Evolutionary conservation across 2,888 invertebrate species (phyloP).

Genomic region (Eristalis intricaria): DNA sequence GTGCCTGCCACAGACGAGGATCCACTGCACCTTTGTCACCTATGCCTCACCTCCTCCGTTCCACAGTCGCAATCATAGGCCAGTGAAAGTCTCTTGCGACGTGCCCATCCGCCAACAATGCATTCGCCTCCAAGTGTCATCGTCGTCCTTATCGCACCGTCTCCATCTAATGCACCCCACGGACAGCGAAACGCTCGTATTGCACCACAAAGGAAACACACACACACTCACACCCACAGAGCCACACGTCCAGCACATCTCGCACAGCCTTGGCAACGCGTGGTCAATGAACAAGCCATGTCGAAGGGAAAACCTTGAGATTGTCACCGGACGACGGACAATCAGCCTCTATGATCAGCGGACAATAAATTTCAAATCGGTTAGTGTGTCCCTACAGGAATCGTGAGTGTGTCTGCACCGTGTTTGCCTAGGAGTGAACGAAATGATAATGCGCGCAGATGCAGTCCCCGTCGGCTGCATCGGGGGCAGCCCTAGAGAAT

Average conservation of each 20-base stretch:
- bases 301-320: conserved; percentile 65
- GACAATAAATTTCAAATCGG: conserved; percentile 71
- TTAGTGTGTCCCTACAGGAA: conserved; percentile 66
- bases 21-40: neutral
- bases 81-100: neutral
- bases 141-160: conserved; percentile 37
- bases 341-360: conserved; percentile 71
- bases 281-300: conserved; percentile 52
- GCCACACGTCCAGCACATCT: neutral
- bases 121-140: conserved; percentile 18
- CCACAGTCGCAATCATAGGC: neutral
- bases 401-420: conserved; percentile 60
- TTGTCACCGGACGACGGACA: conserved; percentile 59
- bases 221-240: conserved; percentile 11
- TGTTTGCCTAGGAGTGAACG: conserved; percentile 49
- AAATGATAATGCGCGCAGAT: conserved; percentile 66
- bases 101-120: neutral
- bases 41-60: neutral
- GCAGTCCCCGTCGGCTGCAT: conserved; percentile 20
- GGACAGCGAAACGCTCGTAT: conserved; percentile 39
- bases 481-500: conserved; percentile 38
- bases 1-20: neutral
- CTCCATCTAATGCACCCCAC: conserved; percentile 45
- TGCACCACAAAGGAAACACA: conserved; percentile 19
- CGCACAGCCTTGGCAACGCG: conserved; percentile 23